A percentile compares a stretch with the other conserved stretches of the same genome.
These are phyloP conservation scores for Epinephelus coioides DNA, from an alignment of 2,797 vertebrate genomes.

Conservation along the genomic window DNA sequence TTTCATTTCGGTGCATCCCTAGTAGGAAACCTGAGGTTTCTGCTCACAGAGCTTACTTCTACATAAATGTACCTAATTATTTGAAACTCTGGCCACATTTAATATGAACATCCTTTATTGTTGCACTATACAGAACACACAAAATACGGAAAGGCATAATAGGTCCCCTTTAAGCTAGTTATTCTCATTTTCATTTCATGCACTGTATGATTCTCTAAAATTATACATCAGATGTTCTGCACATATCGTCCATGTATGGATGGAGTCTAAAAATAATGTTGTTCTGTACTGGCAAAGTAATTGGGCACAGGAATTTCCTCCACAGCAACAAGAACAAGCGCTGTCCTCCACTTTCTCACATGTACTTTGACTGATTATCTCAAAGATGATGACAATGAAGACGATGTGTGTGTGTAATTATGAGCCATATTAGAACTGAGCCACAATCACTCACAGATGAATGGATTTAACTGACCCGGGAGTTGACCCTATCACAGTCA, in stretches of 20 bases:
- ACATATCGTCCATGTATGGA: constrained; percentile 9
- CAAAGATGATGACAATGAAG: constrained; percentile 46
- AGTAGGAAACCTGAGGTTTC: no score
- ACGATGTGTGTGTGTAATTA: constrained; percentile 66
- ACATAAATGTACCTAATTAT: no score
- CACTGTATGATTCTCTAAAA: constrained; percentile 12
- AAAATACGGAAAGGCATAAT: no score
- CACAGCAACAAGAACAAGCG: neutral
- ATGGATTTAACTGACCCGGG: constrained; percentile 75
- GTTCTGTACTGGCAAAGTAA: constrained; percentile 7
- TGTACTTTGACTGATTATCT: constrained; percentile 53
- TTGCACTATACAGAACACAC: no score
- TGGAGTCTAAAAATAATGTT: constrained; percentile 19
- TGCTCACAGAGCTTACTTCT: no score
- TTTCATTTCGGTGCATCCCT: no score
- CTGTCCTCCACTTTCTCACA: constrained; percentile 16
- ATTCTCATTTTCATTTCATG: constrained; percentile 33
- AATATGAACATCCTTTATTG: no score
- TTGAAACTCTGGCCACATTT: no score
- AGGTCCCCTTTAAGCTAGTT: neutral
- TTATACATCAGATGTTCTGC: constrained; percentile 12
- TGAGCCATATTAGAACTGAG: constrained; percentile 74
- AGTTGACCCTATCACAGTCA: constrained; percentile 76
- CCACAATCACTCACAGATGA: constrained; percentile 74
- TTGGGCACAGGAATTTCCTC: neutral